These are phyloP conservation scores for Grantiella picta DNA, from an alignment of 2,113 vertebrate species.

Conservation along the genomic window DNA sequence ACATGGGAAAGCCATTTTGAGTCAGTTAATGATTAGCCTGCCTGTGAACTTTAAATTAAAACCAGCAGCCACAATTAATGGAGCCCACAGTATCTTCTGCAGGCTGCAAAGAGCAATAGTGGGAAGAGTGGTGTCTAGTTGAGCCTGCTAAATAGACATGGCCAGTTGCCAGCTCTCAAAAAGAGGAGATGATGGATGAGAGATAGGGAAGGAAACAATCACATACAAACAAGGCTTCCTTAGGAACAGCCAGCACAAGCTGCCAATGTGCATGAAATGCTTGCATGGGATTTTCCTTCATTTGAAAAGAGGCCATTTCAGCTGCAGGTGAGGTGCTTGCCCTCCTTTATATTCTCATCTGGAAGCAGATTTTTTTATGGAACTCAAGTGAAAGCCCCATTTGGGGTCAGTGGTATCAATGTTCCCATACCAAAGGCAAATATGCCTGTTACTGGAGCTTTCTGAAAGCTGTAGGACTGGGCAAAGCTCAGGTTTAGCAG, in stretches of 20 bases:
- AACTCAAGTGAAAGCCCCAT: not conserved
- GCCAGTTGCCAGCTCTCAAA: conserved; percentile 15
- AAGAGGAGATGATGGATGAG: conserved; percentile 29
- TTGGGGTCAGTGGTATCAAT: not conserved
- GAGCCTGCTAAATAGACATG: conserved; percentile 1
- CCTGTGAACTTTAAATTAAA: conserved; percentile 50
- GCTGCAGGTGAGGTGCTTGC: not conserved
- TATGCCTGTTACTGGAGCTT: not conserved
- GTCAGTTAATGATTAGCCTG: conserved; percentile 16
- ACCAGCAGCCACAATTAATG: conserved; percentile 23
- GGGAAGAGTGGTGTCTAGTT: not conserved
- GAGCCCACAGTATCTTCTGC: not conserved
- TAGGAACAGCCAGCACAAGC: not conserved
- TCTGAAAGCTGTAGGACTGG: not conserved
- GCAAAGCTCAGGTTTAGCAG: not conserved
- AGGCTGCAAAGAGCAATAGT: not conserved
- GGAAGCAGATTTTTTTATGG: not conserved
- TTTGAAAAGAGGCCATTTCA: not conserved
- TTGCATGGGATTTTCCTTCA: not conserved
- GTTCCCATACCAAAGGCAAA: not conserved
- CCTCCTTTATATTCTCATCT: not conserved
- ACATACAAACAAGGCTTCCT: not conserved
- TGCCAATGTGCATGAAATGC: not conserved
- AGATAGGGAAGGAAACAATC: conserved; percentile 8
- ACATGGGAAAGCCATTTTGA: not conserved